Conservation (phyloP, 2,113 vertebrate genomes). For the Glareola pratincola region DNA sequence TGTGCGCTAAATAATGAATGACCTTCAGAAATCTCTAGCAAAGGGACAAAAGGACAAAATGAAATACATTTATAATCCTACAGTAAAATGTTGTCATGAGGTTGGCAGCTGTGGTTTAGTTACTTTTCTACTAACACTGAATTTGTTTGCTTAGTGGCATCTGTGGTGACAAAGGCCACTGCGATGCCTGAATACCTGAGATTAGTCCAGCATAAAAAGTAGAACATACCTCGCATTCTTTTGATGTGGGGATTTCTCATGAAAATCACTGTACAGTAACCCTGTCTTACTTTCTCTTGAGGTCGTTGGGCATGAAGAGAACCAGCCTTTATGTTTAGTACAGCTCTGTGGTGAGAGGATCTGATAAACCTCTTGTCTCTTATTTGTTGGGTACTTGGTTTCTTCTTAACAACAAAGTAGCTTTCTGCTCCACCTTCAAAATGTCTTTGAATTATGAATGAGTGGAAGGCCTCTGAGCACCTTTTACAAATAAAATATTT, state of each 20-base stretch:
- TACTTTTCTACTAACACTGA: background rate
- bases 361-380: conserved; percentile 45
- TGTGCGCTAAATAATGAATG: background rate
- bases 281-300: background rate
- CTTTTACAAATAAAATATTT: conserved; percentile 16
- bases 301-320: background rate
- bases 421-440: conserved; percentile 23
- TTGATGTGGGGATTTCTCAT: conserved; percentile 13
- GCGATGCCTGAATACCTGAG: conserved; percentile 30
- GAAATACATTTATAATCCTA: background rate
- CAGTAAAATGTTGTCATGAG: background rate
- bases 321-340: conserved; percentile 27
- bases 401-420: conserved; percentile 36
- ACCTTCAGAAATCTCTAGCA: background rate
- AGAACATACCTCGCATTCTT: background rate
- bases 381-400: conserved; percentile 26
- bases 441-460: conserved; percentile 21
- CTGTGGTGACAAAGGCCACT: conserved; percentile 12
- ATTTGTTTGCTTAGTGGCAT: conserved; percentile 10
- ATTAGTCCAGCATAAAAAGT: conserved; percentile 12
- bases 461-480: background rate
- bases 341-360: background rate
- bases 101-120: background rate
- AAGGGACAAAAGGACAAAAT: background rate
- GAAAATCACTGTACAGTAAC: background rate